Percentiles rank a stretch among this genome's conserved stretches.
These are phyloP conservation scores for Pangasius krempfi DNA, from an alignment of 2,797 vertebrate species.

Conservation along the genomic window DNA sequence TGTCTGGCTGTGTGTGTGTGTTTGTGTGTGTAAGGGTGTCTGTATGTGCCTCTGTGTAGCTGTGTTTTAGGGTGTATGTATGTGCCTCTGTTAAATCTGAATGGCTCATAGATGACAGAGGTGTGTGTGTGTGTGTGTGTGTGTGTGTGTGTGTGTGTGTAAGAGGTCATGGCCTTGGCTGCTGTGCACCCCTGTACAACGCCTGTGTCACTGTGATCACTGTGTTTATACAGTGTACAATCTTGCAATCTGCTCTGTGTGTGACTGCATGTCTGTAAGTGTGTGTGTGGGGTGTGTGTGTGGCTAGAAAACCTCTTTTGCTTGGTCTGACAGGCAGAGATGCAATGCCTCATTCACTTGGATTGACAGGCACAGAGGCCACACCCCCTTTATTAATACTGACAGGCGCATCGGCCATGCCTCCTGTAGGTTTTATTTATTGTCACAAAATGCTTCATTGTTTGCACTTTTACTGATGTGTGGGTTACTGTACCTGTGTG, in stretches of 20 bases:
- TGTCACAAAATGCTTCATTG: not conserved
- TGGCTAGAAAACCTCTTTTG: not conserved
- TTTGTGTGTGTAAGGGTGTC: not conserved
- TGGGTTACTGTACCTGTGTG: constrained; percentile 31
- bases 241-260: not conserved
- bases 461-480: not conserved
- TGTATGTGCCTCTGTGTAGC: constrained; percentile 21
- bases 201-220: not conserved
- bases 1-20: constrained; percentile 17
- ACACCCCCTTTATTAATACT: constrained; percentile 1
- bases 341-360: not conserved
- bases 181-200: not conserved
- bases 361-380: not conserved
- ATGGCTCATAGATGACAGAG: not conserved
- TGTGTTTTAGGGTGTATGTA: constrained; percentile 37
- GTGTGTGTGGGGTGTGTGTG: not conserved
- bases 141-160: constrained; percentile 33
- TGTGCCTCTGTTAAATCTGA: constrained; percentile 11
- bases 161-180: constrained; percentile 1
- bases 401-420: not conserved
- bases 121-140: constrained; percentile 37
- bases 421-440: constrained; percentile 9
- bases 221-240: not conserved
- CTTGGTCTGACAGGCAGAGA: not conserved
- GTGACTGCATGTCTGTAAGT: not conserved